Evolutionary conservation across 2,797 vertebrate species (phyloP).

Genomic region (Chloroceryle amazona): DNA sequence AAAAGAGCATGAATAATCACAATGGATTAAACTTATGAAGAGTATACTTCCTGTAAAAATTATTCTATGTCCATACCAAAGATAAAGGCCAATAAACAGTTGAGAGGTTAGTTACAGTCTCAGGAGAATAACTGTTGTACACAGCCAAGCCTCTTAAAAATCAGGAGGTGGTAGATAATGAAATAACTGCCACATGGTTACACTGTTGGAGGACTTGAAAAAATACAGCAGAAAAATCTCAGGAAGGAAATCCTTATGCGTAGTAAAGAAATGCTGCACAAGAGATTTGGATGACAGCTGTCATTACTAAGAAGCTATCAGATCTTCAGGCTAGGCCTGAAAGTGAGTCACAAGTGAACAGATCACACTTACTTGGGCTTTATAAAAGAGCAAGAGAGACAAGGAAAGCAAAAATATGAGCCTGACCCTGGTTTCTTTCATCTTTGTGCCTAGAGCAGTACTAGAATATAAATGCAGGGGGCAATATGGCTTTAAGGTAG

Average conservation of each 20-base stretch:
- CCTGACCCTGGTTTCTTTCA: neutral
- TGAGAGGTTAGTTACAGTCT: neutral
- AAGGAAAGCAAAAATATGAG: neutral
- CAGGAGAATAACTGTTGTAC: neutral
- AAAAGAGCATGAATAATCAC: neutral
- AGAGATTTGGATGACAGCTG: neutral
- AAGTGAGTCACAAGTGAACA: neutral
- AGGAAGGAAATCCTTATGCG: neutral
- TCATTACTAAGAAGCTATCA: neutral
- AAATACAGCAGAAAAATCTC: neutral
- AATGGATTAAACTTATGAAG: neutral
- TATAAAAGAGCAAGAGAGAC: neutral
- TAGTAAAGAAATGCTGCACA: neutral
- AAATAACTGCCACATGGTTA: neutral
- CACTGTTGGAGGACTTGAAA: neutral
- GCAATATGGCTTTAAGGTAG: conserved; percentile 56
- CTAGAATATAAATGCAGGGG: conserved; percentile 48
- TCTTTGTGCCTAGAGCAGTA: conserved; percentile 11
- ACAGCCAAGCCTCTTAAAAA: neutral
- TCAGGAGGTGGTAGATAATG: neutral
- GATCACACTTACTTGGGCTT: neutral
- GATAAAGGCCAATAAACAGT: neutral
- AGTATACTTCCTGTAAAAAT: neutral
- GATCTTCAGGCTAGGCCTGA: neutral
- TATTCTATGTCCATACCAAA: neutral